phyloP scores from a whole-genome alignment of 1,140 invertebrate genomes.

The Pogonognathellus flavescens region DNA sequence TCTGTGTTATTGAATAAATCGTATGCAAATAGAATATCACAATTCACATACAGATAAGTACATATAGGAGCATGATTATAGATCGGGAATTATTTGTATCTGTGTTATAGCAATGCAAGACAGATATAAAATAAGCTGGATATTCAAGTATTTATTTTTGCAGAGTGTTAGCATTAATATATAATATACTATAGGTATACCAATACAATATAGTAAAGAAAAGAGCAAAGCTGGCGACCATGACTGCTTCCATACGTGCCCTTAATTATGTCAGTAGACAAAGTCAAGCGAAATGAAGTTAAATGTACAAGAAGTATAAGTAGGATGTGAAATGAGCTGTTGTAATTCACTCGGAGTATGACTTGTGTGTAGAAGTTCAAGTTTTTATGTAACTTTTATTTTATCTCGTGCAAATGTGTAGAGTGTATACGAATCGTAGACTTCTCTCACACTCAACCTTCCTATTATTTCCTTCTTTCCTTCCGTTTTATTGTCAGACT shows the following conservation, averaged over 20 bases:
- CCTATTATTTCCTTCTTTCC: constrained; percentile 6
- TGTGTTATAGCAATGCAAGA: background rate
- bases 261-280: constrained; percentile 45
- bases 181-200: background rate
- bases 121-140: background rate
- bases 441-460: background rate
- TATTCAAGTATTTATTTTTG: background rate
- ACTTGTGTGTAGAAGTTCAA: background rate
- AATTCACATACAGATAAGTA: too few species aligned
- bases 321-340: background rate
- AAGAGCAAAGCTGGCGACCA: constrained; percentile 14
- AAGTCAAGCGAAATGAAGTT: constrained; percentile 14
- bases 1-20: too few species aligned
- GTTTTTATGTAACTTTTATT: background rate
- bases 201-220: background rate
- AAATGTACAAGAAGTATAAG: background rate
- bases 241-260: background rate
- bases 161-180: background rate
- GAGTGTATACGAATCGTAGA: background rate
- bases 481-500: background rate
- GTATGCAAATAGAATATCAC: too few species aligned
- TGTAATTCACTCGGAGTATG: background rate
- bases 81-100: background rate
- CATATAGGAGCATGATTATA: too few species aligned
- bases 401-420: background rate